Conservation (phyloP, 2,113 vertebrate species). For the Naja naja region DNA sequence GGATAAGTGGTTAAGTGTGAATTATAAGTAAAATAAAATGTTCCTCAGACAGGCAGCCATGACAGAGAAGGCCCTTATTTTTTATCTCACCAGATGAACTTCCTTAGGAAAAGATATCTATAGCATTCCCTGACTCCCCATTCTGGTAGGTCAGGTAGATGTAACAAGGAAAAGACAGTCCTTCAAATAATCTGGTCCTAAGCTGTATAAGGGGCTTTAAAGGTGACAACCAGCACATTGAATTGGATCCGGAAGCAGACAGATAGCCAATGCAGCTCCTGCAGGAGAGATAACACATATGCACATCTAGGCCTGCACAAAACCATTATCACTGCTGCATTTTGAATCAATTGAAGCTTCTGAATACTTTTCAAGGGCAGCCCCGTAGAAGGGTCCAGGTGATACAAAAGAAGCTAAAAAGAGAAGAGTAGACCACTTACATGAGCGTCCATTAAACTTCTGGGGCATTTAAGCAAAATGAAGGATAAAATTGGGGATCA, state of each 20-base stretch:
- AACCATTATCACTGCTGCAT: neutral
- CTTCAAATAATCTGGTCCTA: neutral
- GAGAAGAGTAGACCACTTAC: neutral
- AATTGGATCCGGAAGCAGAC: neutral
- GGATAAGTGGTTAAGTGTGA: neutral
- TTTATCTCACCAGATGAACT: neutral
- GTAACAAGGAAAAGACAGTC: neutral
- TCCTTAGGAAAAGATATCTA: neutral
- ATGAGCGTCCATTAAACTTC: neutral
- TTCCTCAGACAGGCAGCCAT: neutral
- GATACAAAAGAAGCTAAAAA: neutral
- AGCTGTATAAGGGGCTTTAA: neutral
- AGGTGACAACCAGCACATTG: neutral
- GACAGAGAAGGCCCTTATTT: neutral
- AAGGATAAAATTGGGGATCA: neutral
- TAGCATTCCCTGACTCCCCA: neutral
- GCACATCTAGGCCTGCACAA: neutral
- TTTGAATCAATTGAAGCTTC: neutral
- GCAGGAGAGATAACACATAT: neutral
- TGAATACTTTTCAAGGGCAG: neutral
- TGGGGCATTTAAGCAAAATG: neutral
- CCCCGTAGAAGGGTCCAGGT: neutral
- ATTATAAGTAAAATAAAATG: neutral
- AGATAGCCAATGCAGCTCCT: too few species aligned
- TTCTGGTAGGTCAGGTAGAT: neutral